phyloP scores from a whole-genome alignment of 92 coral and sea anemone genomes.

The Heliopora coerulea region DNA sequence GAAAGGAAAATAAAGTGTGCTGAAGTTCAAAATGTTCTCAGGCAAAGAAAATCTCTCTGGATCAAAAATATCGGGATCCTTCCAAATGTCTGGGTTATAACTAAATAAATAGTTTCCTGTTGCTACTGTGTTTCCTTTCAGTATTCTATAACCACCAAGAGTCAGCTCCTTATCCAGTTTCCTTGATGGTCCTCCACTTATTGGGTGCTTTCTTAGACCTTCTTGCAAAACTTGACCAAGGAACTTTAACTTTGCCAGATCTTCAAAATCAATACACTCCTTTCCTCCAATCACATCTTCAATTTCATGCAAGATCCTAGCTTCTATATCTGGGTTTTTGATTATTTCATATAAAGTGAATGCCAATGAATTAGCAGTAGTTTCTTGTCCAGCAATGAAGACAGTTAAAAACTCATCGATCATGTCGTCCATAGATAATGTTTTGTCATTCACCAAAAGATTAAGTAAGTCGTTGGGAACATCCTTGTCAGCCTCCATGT shows the following conservation, averaged over 20 bases:
- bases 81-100: conserved; percentile 62
- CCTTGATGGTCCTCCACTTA: conserved; percentile 54
- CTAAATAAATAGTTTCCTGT: conserved; percentile 43
- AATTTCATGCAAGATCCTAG: conserved; percentile 57
- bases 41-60: conserved; percentile 73
- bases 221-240: conserved; percentile 85
- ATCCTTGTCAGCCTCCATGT: conserved; percentile 32
- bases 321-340: conserved; percentile 55
- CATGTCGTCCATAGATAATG: conserved; percentile 57
- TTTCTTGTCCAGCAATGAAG: conserved; percentile 79
- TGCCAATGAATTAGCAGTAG: conserved; percentile 66
- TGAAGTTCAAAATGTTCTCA: conserved; percentile 38
- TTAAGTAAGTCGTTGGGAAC: conserved; percentile 57
- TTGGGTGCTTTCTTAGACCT: conserved; percentile 71
- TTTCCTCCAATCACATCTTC: conserved; percentile 63
- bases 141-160: conserved; percentile 67
- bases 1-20: conserved; percentile 64
- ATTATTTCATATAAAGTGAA: conserved; percentile 64
- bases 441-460: conserved; percentile 38
- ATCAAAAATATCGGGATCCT: conserved; percentile 71
- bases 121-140: conserved; percentile 56
- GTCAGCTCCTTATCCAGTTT: conserved; percentile 51
- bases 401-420: conserved; percentile 65
- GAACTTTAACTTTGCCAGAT: conserved; percentile 76
- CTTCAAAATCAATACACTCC: conserved; percentile 63